Percentiles rank a stretch among this genome's conserved stretches.
Evolutionary conservation across 2,888 invertebrate species (phyloP).

Genomic region (Didymodactylos carnosus): DNA sequence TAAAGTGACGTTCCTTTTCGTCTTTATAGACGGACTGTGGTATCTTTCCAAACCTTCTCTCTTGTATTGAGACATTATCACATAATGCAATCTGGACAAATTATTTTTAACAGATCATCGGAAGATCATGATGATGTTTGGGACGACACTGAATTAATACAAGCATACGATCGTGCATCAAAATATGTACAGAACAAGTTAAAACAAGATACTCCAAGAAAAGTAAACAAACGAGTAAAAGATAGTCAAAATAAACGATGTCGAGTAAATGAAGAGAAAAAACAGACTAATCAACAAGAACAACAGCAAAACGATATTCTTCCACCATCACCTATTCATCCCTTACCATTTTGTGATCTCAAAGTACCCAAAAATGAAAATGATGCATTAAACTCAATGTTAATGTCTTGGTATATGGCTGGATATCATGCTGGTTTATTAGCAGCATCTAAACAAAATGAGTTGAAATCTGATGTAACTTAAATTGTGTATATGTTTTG

Average conservation of each 20-base stretch:
- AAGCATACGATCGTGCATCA: background rate
- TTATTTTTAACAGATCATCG: background rate
- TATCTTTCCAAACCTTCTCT: too few relatives aligned
- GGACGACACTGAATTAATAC: background rate
- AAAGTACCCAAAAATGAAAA: background rate
- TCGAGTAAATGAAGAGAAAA: background rate
- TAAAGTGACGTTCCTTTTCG: too few relatives aligned
- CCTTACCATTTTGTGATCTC: background rate
- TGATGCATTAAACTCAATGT: background rate
- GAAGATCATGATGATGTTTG: background rate
- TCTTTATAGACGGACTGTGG: too few relatives aligned
- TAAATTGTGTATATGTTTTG: too few relatives aligned
- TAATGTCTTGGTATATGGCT: background rate
- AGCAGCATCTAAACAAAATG: too few relatives aligned
- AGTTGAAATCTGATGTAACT: too few relatives aligned
- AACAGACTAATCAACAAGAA: background rate
- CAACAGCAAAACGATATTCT: background rate
- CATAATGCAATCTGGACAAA: too few relatives aligned
- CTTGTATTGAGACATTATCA: too few relatives aligned
- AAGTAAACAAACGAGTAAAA: background rate
- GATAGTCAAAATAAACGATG: background rate
- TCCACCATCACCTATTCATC: background rate
- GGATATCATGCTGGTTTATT: background rate
- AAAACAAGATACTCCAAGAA: background rate
- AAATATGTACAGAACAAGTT: background rate